Evolutionary conservation across 2,797 vertebrate genomes (phyloP), one percentile per base, ranked within the genome.

Genomic region (Chiroxiphia lanceolata): DNA sequence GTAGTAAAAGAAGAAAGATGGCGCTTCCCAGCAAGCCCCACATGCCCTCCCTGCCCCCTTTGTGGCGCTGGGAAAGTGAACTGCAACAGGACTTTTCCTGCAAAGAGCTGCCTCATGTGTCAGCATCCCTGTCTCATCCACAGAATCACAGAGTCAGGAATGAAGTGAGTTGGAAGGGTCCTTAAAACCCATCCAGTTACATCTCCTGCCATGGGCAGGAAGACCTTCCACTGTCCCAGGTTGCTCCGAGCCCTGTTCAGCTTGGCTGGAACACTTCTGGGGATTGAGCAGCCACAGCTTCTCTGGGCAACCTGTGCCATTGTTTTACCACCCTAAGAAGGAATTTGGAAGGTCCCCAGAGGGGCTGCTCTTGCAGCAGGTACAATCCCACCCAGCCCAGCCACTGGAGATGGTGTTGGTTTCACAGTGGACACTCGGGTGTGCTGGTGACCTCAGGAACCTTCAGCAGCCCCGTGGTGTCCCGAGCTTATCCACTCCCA

Each of bases 11-110:
- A 36, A 23, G 42, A 10, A 31, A 14, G 56, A 11, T 1, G 2
- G 4, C 0, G 2, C 50, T 64, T 18, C 64, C 26, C 76, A 3
- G n/a, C 0, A 6, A 80, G 26, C 50, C 44, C 53, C 47, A 29
- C 1, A 7, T 10, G 48, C 14, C 29, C 15, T 3, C 36, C 40
- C 18, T 20, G 23, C 8, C 38, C 33, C 45, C 5, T 0, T 2
- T 7, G 0, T 1, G 16, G 29, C 3, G 1, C 14, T 20, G 33
- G 68, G 42, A 51, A 44, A 47, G 81, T 6, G 31, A n/a, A 60
- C 45, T 20, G 13, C 44, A 7, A 6, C 6, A 31, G 44, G 38
- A 11, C 10, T 57, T 44, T 10, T 7, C 54, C 45, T 36, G 54
- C 31, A 12, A 40, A 67, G 44, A 20, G 42, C 20, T 6, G 7